Percentiles rank a stretch among this genome's conserved stretches.
Conservation (phyloP, 2,888 invertebrate species). For the Pammene fasciana region DNA sequence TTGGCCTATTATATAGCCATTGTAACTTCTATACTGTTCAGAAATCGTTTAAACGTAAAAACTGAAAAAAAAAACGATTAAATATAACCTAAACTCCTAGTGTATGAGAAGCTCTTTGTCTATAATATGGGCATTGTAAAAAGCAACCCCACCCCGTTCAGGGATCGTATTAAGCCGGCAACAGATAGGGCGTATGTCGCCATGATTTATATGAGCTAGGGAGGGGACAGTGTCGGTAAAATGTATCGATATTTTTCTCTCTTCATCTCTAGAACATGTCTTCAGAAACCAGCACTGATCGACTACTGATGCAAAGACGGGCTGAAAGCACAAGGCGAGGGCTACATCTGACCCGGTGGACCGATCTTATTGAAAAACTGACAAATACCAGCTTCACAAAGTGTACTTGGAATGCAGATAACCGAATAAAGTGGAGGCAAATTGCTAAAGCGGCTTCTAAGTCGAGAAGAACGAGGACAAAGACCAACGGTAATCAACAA, state of each 20-base stretch:
- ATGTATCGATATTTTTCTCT: neutral
- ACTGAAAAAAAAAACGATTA: too few relatives aligned
- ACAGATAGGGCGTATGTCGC: slow-evolving; percentile 42
- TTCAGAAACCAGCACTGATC: too few relatives aligned
- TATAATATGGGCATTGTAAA: slow-evolving; percentile 37
- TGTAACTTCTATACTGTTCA: neutral
- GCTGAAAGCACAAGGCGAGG: too few relatives aligned
- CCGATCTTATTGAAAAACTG: too few relatives aligned
- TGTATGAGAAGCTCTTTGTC: slow-evolving; percentile 16
- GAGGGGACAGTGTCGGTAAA: slow-evolving; percentile 11
- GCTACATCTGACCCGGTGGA: too few relatives aligned
- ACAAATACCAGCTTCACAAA: too few relatives aligned
- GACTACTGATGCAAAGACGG: too few relatives aligned
- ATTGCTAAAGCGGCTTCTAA: too few relatives aligned
- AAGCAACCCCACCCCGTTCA: slow-evolving; percentile 31
- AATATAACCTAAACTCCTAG: slow-evolving; percentile 2
- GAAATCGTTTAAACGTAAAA: slow-evolving; percentile 1
- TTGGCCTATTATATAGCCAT: neutral
- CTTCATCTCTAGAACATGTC: too few relatives aligned
- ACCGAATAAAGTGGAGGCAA: too few relatives aligned
- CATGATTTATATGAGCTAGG: slow-evolving; percentile 40
- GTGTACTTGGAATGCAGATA: too few relatives aligned
- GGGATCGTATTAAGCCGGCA: slow-evolving; percentile 42
- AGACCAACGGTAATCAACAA: too few relatives aligned
- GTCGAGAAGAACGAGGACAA: neutral